Evolutionary conservation across 2,113 vertebrate genomes (phyloP).

Genomic region (Fukomys damarensis): DNA sequence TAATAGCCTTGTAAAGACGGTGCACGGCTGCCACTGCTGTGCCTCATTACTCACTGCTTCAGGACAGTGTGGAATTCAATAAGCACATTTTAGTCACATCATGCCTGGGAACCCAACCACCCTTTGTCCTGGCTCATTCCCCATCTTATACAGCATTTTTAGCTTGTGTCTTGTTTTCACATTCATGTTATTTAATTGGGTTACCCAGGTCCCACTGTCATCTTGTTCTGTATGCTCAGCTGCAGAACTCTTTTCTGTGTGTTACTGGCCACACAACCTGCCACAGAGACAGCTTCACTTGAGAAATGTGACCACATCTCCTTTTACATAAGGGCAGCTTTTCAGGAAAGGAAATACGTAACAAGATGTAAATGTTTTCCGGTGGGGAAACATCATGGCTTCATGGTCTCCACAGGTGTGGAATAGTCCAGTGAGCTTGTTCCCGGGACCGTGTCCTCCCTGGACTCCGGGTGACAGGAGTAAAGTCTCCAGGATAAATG

Average conservation of each 20-base stretch:
- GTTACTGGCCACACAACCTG: not conserved
- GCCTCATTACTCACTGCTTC: conserved; percentile 64
- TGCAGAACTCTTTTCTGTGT: not conserved
- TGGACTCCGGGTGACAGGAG: not conserved
- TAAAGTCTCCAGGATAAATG: not conserved
- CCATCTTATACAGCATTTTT: not conserved
- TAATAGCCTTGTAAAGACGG: conserved; percentile 41
- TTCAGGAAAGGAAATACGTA: not conserved
- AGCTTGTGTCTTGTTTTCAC: not conserved
- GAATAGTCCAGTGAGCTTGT: not conserved
- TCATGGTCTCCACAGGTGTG: not conserved
- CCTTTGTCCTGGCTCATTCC: conserved; percentile 6
- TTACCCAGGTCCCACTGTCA: not conserved
- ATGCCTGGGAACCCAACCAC: conserved; percentile 21
- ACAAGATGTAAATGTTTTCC: not conserved
- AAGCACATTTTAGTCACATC: not conserved
- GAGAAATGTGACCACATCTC: not conserved
- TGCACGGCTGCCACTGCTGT: rapidly evolving
- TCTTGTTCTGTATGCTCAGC: not conserved
- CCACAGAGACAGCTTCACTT: not conserved
- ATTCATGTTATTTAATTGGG: conserved; percentile 23
- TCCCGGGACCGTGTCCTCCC: not conserved
- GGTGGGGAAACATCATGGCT: not conserved
- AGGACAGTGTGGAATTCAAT: not conserved
- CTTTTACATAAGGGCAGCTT: not conserved